Evolutionary conservation across 1,140 invertebrate species (phyloP).

Genomic region (Drosophila insularis): DNA sequence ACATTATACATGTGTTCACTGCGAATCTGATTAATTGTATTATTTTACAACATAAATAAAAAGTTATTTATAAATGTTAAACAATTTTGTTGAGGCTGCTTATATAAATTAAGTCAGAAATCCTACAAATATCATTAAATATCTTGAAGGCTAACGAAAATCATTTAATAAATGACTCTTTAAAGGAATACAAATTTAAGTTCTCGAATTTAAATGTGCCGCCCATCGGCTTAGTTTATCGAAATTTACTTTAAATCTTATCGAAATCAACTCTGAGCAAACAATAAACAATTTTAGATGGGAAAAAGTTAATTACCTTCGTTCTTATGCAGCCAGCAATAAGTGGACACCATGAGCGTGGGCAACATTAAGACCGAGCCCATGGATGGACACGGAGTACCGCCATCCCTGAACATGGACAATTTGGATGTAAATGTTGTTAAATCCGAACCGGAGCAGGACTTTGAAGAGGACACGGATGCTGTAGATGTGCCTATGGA

Average conservation of each 20-base stretch:
- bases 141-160: too few relatives aligned
- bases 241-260: background rate
- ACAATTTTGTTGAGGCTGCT: too few relatives aligned
- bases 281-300: constrained; percentile 9
- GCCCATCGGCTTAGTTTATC: background rate
- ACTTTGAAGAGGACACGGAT: background rate
- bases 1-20: too few relatives aligned
- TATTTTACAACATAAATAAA: too few relatives aligned
- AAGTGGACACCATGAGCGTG: background rate
- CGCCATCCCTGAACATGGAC: background rate
- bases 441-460: background rate
- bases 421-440: background rate
- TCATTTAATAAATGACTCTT: too few relatives aligned
- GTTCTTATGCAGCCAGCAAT: background rate
- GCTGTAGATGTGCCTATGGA: background rate
- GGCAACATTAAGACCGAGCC: background rate
- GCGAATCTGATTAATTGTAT: too few relatives aligned
- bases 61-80: too few relatives aligned
- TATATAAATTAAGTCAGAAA: too few relatives aligned
- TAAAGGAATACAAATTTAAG: too few relatives aligned
- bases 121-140: too few relatives aligned
- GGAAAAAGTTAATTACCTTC: background rate
- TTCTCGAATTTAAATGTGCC: background rate
- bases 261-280: background rate
- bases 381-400: background rate